phyloP scores from a whole-genome alignment of 2,797 vertebrate genomes.

The Sandelia bainsii region DNA sequence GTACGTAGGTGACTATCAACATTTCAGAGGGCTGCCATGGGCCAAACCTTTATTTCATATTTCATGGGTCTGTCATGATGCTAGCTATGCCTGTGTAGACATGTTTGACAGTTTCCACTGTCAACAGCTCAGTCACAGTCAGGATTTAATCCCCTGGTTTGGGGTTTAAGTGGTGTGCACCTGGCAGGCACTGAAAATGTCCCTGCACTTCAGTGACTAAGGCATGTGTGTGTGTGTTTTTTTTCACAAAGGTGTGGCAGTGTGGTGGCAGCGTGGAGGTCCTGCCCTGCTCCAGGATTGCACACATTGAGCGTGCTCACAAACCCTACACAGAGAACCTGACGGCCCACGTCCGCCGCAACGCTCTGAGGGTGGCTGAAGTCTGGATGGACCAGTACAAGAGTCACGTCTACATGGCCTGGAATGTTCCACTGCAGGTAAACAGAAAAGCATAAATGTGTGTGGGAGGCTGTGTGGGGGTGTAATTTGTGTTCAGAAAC shows the following conservation, averaged over 20 bases:
- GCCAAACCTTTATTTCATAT: neutral
- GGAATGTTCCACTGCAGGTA: slow-evolving; percentile 96
- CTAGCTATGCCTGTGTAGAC: neutral
- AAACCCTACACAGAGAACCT: slow-evolving; percentile 96
- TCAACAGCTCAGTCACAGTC: slow-evolving; percentile 17
- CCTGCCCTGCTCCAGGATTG: slow-evolving; percentile 94
- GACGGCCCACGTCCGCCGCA: slow-evolving; percentile 91
- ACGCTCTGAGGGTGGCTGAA: slow-evolving; percentile 93
- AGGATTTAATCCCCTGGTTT: slow-evolving; percentile 21
- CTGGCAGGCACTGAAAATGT: slow-evolving; percentile 16
- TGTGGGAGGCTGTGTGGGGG: neutral
- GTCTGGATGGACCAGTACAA: slow-evolving; percentile 99
- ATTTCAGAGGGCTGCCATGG: neutral
- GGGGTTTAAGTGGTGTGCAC: slow-evolving; percentile 1
- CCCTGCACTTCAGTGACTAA: no score
- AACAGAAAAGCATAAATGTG: neutral
- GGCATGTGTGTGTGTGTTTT: neutral
- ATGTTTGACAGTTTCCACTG: slow-evolving; percentile 18
- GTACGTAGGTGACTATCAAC: neutral
- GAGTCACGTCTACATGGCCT: slow-evolving; percentile 97
- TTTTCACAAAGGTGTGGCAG: slow-evolving; percentile 90
- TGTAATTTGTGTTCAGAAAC: slow-evolving; percentile 1
- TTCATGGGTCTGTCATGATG: neutral
- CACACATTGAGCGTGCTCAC: slow-evolving; percentile 95
- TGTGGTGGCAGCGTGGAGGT: slow-evolving; percentile 97